Percentiles rank a stretch among this genome's conserved stretches.
Conservation (phyloP, 1,140 invertebrate genomes). For the Rhyacophila brunnea region DNA sequence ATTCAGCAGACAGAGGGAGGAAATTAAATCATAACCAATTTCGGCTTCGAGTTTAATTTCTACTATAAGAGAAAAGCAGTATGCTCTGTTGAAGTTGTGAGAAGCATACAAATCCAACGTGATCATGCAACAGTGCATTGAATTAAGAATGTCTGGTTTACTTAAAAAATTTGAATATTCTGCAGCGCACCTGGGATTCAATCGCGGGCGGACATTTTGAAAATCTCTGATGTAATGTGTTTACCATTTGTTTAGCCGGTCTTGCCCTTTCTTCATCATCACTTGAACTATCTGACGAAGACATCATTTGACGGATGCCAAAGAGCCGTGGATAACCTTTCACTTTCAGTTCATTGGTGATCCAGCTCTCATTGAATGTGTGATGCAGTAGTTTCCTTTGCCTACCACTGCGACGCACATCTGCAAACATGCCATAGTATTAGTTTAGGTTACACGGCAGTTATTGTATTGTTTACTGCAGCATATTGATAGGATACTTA, state of each 20-base stretch:
- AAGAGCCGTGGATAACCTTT: constrained; percentile 52
- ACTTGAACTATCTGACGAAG: constrained; percentile 47
- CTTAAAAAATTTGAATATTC: no score
- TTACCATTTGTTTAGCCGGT: constrained; percentile 13
- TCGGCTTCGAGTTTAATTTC: no score
- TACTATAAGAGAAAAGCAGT: no score
- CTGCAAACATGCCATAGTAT: constrained; percentile 28
- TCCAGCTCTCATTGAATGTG: constrained; percentile 55
- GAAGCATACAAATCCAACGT: no score
- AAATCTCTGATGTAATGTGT: no score
- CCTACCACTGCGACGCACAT: constrained; percentile 51
- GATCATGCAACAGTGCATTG: no score
- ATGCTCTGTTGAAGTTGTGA: no score
- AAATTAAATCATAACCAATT: no score
- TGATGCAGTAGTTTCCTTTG: constrained; percentile 52
- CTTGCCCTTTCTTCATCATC: constrained; percentile 42
- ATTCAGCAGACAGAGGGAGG: no score
- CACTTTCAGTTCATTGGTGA: constrained; percentile 54
- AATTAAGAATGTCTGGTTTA: no score
- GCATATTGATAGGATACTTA: constrained; percentile 1
- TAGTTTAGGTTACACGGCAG: neutral
- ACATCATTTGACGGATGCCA: constrained; percentile 41
- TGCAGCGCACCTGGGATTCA: no score
- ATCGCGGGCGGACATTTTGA: no score
- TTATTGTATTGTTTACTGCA: neutral